A percentile compares a stretch with the other conserved stretches of the same genome.
Evolutionary conservation across 2,888 invertebrate species (phyloP).

Genomic region (Plebejus argus): DNA sequence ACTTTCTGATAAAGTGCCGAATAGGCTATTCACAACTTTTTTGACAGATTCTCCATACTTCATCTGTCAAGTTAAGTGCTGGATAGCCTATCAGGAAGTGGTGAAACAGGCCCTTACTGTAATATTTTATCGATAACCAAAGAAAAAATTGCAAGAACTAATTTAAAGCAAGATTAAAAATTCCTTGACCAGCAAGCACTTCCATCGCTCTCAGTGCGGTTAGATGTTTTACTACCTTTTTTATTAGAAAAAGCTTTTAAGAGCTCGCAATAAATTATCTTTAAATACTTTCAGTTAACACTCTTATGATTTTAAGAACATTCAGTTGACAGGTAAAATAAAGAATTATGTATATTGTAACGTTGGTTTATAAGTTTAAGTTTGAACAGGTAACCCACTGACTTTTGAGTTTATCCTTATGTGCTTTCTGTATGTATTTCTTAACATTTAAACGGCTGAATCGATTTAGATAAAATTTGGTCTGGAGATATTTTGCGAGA

Average conservation of each 20-base stretch:
- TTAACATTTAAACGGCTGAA: too few relatives aligned
- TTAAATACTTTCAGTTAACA: constrained; percentile 4
- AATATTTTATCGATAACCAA: not conserved
- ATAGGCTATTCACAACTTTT: too few relatives aligned
- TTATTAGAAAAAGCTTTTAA: constrained; percentile 42
- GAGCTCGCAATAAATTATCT: constrained; percentile 36
- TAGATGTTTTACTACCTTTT: constrained; percentile 26
- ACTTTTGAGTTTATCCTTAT: too few relatives aligned
- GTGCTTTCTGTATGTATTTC: too few relatives aligned
- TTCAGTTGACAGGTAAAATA: not conserved
- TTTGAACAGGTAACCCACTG: too few relatives aligned
- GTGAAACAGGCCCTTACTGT: too few relatives aligned
- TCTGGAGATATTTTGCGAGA: too few relatives aligned
- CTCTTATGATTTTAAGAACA: not conserved
- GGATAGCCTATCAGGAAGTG: too few relatives aligned
- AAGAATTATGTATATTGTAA: not conserved
- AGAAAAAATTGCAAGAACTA: not conserved
- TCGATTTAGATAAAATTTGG: too few relatives aligned
- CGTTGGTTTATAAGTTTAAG: not conserved
- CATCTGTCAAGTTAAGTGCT: too few relatives aligned
- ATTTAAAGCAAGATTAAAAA: constrained; percentile 10
- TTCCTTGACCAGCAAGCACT: constrained; percentile 21
- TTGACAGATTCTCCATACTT: too few relatives aligned
- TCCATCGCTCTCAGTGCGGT: constrained; percentile 29
- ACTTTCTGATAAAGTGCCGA: too few relatives aligned